A percentile compares a stretch with the other conserved stretches of the same genome.
These are phyloP conservation scores for Caenorhabditis afra DNA, from an alignment of 2,888 invertebrate genomes.

Conservation along the genomic window DNA sequence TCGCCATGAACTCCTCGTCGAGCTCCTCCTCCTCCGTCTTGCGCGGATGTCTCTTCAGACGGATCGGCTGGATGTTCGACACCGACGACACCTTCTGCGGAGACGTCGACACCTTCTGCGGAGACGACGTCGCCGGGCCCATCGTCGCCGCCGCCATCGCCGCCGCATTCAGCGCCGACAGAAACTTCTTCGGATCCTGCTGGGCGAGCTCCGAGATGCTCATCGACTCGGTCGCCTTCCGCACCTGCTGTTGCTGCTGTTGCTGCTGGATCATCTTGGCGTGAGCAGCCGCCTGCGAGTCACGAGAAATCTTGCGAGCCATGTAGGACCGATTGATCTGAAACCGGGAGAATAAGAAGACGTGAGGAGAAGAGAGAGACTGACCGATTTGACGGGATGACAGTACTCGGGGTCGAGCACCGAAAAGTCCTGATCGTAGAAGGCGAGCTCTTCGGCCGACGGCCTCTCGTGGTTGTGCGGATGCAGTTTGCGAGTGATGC, in stretches of 20 bases:
- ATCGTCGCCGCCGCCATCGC: no score
- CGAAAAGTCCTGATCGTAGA: slow-evolving; percentile 37
- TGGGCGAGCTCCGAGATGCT: no score
- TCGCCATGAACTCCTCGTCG: slow-evolving; percentile 15
- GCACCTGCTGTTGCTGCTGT: no score
- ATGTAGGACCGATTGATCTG: slow-evolving; percentile 48
- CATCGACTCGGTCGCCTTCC: slow-evolving; percentile 14
- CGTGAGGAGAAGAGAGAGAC: neutral
- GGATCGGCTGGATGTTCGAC: slow-evolving; percentile 1
- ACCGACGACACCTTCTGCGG: neutral
- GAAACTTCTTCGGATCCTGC: no score
- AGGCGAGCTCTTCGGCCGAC: slow-evolving; percentile 41
- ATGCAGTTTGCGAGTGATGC: slow-evolving; percentile 43
- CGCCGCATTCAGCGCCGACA: no score
- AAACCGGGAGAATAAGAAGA: neutral
- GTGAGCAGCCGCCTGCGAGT: neutral
- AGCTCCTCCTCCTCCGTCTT: slow-evolving; percentile 5
- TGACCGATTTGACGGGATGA: slow-evolving; percentile 39
- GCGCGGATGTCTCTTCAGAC: neutral
- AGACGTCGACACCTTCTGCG: no score
- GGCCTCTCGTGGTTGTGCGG: slow-evolving; percentile 47
- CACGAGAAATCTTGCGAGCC: slow-evolving; percentile 34
- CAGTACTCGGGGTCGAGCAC: slow-evolving; percentile 11
- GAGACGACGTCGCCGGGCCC: no score
- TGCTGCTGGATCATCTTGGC: neutral